Evolutionary conservation across 2,888 invertebrate species (phyloP).

Genomic region (Iphiclides podalirius): DNA sequence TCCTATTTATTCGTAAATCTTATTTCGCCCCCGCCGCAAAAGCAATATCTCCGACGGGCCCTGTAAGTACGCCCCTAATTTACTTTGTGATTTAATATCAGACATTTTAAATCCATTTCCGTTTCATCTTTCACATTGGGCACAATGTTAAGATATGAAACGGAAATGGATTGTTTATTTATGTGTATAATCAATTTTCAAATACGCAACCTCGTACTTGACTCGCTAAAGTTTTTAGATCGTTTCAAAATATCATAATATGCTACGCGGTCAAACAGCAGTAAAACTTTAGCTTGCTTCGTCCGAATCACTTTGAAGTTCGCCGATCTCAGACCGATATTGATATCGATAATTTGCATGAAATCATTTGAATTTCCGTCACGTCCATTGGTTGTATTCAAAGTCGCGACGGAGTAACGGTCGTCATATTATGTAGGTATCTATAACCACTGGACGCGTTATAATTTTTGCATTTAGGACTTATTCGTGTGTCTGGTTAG

Average conservation of each 20-base stretch:
- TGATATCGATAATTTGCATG: conserved; percentile 31
- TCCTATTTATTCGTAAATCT: conserved; percentile 57
- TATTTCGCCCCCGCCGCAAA: conserved; percentile 34
- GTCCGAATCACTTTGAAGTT: too few relatives aligned
- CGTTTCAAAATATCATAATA: too few relatives aligned
- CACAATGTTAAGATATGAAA: too few relatives aligned
- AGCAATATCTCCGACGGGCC: conserved; percentile 20
- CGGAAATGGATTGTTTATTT: too few relatives aligned
- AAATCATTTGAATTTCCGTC: conserved; percentile 50
- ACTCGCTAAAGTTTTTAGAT: too few relatives aligned
- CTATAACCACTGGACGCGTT: conserved; percentile 51
- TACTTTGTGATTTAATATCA: conserved; percentile 22
- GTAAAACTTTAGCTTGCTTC: too few relatives aligned
- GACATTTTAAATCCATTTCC: conserved; percentile 14
- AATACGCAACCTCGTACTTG: too few relatives aligned
- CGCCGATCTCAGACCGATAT: conserved; percentile 36
- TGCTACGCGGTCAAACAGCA: too few relatives aligned
- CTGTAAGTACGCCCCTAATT: conserved; percentile 20
- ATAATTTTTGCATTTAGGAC: conserved; percentile 40
- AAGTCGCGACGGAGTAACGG: conserved; percentile 61
- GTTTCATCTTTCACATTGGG: neutral
- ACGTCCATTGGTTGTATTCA: conserved; percentile 51
- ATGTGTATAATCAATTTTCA: too few relatives aligned
- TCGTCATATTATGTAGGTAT: conserved; percentile 49
- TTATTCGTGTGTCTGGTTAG: conserved; percentile 17